phyloP scores from a whole-genome alignment of 2,113 vertebrate species.

The Pampusana beccarii region DNA sequence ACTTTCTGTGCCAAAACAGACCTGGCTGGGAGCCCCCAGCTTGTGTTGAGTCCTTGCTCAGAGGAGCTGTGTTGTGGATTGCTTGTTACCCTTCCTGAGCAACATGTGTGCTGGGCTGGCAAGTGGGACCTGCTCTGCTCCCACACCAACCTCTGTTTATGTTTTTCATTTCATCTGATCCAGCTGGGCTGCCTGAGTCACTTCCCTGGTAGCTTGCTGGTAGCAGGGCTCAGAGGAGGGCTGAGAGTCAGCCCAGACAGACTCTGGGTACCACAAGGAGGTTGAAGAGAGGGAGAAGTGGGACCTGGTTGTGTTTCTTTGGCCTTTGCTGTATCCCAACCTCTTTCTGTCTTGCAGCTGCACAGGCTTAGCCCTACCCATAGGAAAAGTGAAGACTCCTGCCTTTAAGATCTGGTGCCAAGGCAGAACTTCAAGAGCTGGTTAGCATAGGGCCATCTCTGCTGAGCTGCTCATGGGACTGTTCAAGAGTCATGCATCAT shows the following conservation, averaged over 20 bases:
- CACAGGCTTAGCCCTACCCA: not conserved
- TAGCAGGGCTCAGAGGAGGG: not conserved
- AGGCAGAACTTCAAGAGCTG: not conserved
- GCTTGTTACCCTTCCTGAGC: not conserved
- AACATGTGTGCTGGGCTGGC: not conserved
- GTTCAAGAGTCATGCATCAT: not conserved
- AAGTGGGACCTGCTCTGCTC: not conserved
- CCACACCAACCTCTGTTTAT: not conserved
- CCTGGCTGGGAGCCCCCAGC: not conserved
- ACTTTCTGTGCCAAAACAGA: not conserved
- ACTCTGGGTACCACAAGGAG: not conserved
- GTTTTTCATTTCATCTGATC: not conserved
- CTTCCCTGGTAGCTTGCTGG: not conserved
- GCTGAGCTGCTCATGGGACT: rapidly evolving
- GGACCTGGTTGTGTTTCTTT: rapidly evolving
- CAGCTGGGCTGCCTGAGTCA: not conserved
- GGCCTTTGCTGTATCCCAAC: not conserved
- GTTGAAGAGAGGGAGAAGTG: not conserved
- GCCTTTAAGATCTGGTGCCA: not conserved
- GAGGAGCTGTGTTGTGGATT: not conserved
- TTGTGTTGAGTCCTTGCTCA: not conserved
- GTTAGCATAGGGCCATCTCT: not conserved
- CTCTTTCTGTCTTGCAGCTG: not conserved
- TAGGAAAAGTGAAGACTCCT: not conserved
- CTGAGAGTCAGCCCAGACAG: not conserved